These are phyloP conservation scores for Esox lucius DNA, from an alignment of 2,797 vertebrate genomes.

Conservation along the genomic window DNA sequence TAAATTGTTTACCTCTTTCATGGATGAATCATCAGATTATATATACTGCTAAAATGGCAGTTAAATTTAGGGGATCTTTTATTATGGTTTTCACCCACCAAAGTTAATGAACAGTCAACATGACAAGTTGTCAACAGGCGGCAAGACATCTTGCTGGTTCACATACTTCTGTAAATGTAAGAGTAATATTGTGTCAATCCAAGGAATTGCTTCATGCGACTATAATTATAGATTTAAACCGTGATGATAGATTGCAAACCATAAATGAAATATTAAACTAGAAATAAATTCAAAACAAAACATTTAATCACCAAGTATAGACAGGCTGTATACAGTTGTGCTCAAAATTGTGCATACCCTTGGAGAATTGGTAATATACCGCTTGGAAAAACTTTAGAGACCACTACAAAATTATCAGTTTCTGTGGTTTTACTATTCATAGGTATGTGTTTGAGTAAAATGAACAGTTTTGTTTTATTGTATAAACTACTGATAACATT, in stretches of 20 bases:
- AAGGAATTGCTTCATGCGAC: neutral
- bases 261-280: neutral
- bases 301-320: neutral
- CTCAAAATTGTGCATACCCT: too few relatives aligned
- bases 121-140: neutral
- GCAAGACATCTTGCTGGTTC: neutral
- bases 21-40: constrained; percentile 9
- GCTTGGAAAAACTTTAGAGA: too few relatives aligned
- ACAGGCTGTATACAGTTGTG: too few relatives aligned
- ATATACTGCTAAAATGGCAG: constrained; percentile 22
- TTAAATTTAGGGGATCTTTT: constrained; percentile 10
- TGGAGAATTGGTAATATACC: too few relatives aligned
- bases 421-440: too few relatives aligned
- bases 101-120: neutral
- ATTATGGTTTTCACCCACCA: neutral
- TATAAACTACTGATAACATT: too few relatives aligned
- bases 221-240: neutral
- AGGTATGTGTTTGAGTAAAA: too few relatives aligned
- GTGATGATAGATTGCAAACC: neutral
- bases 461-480: too few relatives aligned
- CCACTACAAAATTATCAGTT: too few relatives aligned
- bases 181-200: neutral
- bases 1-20: constrained; percentile 16
- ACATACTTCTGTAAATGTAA: neutral
- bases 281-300: neutral